Evolutionary conservation across 2,113 vertebrate species (phyloP).

Genomic region (Podarcis muralis): DNA sequence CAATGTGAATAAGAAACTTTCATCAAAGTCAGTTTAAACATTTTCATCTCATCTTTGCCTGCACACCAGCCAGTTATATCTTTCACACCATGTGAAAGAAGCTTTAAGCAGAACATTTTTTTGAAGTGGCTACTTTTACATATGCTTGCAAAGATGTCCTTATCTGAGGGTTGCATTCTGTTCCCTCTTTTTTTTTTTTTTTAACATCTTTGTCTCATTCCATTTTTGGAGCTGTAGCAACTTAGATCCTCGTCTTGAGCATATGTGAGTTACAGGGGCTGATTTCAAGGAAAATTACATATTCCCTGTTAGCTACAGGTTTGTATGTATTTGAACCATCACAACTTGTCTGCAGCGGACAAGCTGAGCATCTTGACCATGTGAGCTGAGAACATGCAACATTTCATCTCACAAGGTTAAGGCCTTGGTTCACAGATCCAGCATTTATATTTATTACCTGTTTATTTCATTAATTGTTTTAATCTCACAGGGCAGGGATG

Average conservation of each 20-base stretch:
- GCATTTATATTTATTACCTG: background rate
- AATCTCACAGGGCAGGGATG: too few relatives aligned
- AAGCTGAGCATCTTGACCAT: background rate
- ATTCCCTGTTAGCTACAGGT: too few relatives aligned
- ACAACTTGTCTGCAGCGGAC: rapidly evolving
- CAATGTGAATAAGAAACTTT: conserved; percentile 39
- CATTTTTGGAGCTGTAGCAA: background rate
- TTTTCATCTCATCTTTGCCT: conserved; percentile 50
- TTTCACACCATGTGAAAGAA: conserved; percentile 5
- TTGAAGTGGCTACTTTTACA: conserved; percentile 2
- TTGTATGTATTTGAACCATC: too few relatives aligned
- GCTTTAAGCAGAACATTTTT: conserved; percentile 18
- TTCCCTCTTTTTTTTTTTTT: background rate
- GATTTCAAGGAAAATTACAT: background rate
- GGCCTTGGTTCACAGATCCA: background rate
- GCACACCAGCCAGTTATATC: conserved; percentile 1
- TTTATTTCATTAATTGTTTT: too few relatives aligned
- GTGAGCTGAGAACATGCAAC: conserved; percentile 39
- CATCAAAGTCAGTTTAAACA: conserved; percentile 48
- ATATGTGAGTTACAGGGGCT: background rate
- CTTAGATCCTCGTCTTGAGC: background rate
- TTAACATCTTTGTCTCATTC: background rate
- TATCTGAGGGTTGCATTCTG: background rate
- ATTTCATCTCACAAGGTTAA: conserved; percentile 58
- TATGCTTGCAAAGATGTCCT: background rate